Percentiles rank a stretch among this genome's conserved stretches.
phyloP scores from a whole-genome alignment of 2,797 vertebrate genomes.

The Enteromius anoplus region DNA sequence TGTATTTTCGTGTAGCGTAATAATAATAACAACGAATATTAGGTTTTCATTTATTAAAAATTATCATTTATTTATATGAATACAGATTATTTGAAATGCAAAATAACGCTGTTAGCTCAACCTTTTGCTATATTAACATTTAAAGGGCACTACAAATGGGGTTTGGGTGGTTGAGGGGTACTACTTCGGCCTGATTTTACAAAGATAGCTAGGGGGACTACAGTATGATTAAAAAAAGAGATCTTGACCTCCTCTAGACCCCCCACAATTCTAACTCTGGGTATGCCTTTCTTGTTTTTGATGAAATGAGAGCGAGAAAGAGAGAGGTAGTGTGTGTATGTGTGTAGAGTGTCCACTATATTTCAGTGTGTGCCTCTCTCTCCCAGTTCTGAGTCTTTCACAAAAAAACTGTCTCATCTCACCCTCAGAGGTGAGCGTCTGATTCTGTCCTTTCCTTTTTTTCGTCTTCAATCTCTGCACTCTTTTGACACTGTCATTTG shows the following conservation, averaged over 20 bases:
- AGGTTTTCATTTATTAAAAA: not conserved
- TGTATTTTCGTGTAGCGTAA: not conserved
- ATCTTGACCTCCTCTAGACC: not conserved
- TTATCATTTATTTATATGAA: no score
- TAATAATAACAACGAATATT: not conserved
- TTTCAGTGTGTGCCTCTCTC: not conserved
- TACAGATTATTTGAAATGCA: not conserved
- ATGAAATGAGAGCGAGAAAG: not conserved
- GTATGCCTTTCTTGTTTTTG: not conserved
- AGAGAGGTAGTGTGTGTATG: not conserved
- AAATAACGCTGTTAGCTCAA: not conserved
- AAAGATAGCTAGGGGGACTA: not conserved
- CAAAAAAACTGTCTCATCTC: slow-evolving; percentile 15
- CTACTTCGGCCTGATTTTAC: not conserved
- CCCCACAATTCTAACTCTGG: not conserved
- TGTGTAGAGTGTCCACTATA: not conserved
- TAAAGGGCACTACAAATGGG: not conserved
- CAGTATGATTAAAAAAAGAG: no score
- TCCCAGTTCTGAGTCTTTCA: not conserved
- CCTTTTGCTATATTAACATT: not conserved
- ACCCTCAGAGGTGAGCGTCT: not conserved
- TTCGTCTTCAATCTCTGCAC: not conserved
- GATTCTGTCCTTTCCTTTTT: not conserved
- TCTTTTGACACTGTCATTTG: not conserved
- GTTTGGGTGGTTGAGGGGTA: not conserved